These are phyloP conservation scores for Mesaphorura yosii DNA, from an alignment of 1,140 invertebrate species.

Conservation along the genomic window DNA sequence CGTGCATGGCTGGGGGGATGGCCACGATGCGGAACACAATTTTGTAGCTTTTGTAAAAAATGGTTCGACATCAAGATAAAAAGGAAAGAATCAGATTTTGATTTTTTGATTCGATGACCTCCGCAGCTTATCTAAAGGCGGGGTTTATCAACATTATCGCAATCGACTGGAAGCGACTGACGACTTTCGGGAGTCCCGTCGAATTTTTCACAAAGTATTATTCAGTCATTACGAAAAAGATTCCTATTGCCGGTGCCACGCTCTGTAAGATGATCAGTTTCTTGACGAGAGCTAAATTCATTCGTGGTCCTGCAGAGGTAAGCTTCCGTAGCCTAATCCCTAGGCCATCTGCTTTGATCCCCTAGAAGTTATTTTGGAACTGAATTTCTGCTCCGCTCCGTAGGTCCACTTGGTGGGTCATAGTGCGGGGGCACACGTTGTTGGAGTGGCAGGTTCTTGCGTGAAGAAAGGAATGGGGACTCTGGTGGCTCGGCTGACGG, in stretches of 20 bases:
- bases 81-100: neutral
- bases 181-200: neutral
- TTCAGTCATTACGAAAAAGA: neutral
- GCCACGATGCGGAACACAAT: neutral
- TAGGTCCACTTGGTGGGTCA: slow-evolving; percentile 7
- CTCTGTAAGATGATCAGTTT: neutral
- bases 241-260: neutral
- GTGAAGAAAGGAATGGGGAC: neutral
- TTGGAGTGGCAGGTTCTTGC: neutral
- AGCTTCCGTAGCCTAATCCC: too few relatives aligned
- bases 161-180: neutral
- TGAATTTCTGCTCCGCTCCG: too few relatives aligned
- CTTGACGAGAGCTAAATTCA: neutral
- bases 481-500: neutral
- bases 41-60: neutral
- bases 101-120: neutral
- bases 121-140: neutral
- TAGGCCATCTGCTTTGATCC: too few relatives aligned
- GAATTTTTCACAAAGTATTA: neutral
- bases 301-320: neutral
- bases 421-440: slow-evolving; percentile 6
- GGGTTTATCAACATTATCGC: neutral
- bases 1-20: neutral
- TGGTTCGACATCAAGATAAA: neutral
- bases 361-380: too few relatives aligned